A percentile compares a stretch with the other conserved stretches of the same genome.
These are phyloP conservation scores for Pseudococcus jackbeardsleyi DNA, from an alignment of 2,888 invertebrate genomes.

Conservation along the genomic window DNA sequence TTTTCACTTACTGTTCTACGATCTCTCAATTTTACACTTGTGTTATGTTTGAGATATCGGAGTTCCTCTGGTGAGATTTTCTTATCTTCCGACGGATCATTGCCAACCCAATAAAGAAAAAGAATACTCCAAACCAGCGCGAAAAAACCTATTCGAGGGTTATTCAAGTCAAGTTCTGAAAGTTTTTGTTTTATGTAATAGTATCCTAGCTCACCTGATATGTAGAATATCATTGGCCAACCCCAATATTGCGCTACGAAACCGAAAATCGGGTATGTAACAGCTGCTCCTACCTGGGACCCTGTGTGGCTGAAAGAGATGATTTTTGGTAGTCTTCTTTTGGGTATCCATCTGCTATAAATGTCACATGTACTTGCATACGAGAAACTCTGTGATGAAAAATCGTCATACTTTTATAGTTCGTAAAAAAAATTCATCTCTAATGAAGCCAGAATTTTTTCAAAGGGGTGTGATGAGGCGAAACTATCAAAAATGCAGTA, in stretches of 20 bases:
- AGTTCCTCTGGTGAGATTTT: background rate
- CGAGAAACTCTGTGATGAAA: conserved; percentile 76
- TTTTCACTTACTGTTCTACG: conserved; percentile 65
- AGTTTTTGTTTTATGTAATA: background rate
- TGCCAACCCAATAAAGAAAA: background rate
- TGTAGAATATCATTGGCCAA: conserved; percentile 75
- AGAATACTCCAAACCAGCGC: background rate
- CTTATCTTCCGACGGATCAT: background rate
- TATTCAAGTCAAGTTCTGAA: background rate
- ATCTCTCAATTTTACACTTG: conserved; percentile 69
- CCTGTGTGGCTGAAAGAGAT: conserved; percentile 89
- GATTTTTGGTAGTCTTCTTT: conserved; percentile 81
- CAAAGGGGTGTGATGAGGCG: too few species aligned
- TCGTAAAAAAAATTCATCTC: too few species aligned
- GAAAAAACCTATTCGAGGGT: background rate
- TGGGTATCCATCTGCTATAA: conserved; percentile 88
- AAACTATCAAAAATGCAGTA: too few species aligned
- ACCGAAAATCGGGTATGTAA: conserved; percentile 85
- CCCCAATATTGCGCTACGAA: conserved; percentile 78
- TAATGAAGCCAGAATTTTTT: too few species aligned
- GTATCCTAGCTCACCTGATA: background rate
- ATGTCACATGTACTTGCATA: conserved; percentile 86
- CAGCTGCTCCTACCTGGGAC: conserved; percentile 86
- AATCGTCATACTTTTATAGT: too few species aligned
- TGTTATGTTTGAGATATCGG: background rate